Evolutionary conservation across 2,888 invertebrate genomes (phyloP), one percentile per base, ranked within the genome.

Genomic region (Philonicus albiceps): DNA sequence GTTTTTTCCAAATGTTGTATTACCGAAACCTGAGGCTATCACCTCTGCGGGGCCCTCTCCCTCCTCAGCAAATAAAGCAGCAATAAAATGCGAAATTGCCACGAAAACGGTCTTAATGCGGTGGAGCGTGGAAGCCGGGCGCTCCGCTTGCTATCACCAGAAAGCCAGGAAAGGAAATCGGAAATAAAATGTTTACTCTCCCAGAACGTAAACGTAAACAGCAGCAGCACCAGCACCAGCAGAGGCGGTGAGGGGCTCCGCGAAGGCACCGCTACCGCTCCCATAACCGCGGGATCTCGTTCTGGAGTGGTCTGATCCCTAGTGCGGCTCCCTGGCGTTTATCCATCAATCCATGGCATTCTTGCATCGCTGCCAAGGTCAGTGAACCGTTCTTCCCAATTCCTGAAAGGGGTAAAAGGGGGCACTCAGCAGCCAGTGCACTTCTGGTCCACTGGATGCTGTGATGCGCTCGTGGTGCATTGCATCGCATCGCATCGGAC

Each of bases 131-230:
- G 49, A 43, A 49, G 30, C 43, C 76, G 49, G 22, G 53, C 49
- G 49, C 22, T 78, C 7, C 49, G 78, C 40, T 49, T 27, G 16
- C 49, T 78, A 49, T 49, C 49, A 76, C 40, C 8, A 40, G 40
- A 43, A 3, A 22, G 78, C 78, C 49, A 30, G 27, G 49, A 49
- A 78, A 78, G 78, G 78, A 78, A 78, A 78, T 78, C 78, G 78
- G 78, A 78, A 78, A 49, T 78, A 78, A 43, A 43, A 43, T 78
- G 78, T 78, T 78, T 78, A 78, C 78, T 78, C 78, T 78, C 78
- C 78, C 78, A 78, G 78, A 78, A 78, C 49, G 49, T 49, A 78
- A 53, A 53, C 53, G 53, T 64, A 64, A 64, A 64, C 64, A 19
- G 22, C 19, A 27, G 19, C 64, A 27, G 3, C 27, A 27, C 8